A percentile compares a stretch with the other conserved stretches of the same genome.
Evolutionary conservation across 2,888 invertebrate species (phyloP).

Genomic region (Autographa gamma): DNA sequence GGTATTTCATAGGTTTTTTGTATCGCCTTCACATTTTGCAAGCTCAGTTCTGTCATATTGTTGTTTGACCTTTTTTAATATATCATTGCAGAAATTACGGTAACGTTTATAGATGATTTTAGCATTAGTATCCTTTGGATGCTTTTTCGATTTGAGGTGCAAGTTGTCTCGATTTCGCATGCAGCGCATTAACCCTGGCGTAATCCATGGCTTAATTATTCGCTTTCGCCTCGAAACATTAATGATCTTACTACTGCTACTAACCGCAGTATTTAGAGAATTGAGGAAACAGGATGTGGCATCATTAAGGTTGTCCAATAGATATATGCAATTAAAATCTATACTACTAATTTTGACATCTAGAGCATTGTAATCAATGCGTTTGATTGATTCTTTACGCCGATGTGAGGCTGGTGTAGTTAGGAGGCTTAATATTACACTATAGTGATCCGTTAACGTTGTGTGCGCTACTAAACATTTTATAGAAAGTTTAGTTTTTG

Average conservation of each 20-base stretch:
- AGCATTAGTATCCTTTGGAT: not conserved
- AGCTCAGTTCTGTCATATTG: slow-evolving; percentile 8
- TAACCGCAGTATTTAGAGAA: not conserved
- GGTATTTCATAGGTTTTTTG: slow-evolving; percentile 5
- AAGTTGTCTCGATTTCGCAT: slow-evolving; percentile 6
- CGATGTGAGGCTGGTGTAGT: not conserved
- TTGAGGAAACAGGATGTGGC: not conserved
- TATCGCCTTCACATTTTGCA: not conserved
- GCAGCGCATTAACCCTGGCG: no score
- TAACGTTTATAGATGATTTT: slow-evolving; percentile 8
- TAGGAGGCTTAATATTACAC: not conserved
- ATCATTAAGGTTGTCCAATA: not conserved
- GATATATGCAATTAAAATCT: not conserved
- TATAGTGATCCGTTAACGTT: slow-evolving; percentile 3
- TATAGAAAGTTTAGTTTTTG: not conserved
- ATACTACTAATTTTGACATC: not conserved
- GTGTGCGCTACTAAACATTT: slow-evolving; percentile 8
- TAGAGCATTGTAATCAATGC: not conserved
- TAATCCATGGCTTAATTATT: slow-evolving; percentile 2
- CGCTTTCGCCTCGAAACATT: not conserved
- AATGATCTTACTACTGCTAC: not conserved
- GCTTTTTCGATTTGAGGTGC: not conserved
- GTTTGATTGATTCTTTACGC: no score
- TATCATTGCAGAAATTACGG: slow-evolving; percentile 8
- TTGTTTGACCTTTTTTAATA: slow-evolving; percentile 8